phyloP scores from a whole-genome alignment of 2,888 invertebrate species.

The Ariolimax columbianus region DNA sequence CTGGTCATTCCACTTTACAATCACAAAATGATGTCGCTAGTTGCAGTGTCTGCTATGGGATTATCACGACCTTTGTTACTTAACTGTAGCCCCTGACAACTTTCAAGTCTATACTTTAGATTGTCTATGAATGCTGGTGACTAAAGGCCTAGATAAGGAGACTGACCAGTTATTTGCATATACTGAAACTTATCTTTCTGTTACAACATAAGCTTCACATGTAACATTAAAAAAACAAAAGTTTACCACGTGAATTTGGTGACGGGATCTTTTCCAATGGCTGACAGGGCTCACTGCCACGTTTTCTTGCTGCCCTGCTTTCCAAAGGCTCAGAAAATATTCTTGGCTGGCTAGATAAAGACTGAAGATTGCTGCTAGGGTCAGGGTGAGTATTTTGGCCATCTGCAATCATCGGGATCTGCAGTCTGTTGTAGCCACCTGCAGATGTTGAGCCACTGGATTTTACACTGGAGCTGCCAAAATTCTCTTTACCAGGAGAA shows the following conservation, averaged over 20 bases:
- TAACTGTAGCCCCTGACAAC: too few relatives aligned
- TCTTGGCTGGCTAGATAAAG: slow-evolving; percentile 16
- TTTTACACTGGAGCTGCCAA: slow-evolving; percentile 14
- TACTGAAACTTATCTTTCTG: too few relatives aligned
- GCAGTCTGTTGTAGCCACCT: background rate
- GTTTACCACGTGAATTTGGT: slow-evolving; percentile 46
- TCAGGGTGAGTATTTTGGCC: background rate
- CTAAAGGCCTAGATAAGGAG: too few relatives aligned
- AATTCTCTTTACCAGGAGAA: slow-evolving; percentile 52
- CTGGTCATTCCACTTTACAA: too few relatives aligned
- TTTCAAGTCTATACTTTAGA: too few relatives aligned
- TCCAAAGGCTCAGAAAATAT: slow-evolving; percentile 34
- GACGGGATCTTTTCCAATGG: slow-evolving; percentile 52
- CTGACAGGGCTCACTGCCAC: slow-evolving; percentile 17
- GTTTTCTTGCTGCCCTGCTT: slow-evolving; percentile 18
- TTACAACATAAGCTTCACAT: too few relatives aligned
- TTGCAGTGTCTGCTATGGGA: too few relatives aligned
- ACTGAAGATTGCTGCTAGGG: background rate
- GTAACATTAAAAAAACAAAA: background rate
- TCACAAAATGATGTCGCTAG: too few relatives aligned
- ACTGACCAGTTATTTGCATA: too few relatives aligned
- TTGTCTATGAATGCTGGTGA: too few relatives aligned
- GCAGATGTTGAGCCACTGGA: background rate
- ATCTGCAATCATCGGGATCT: background rate
- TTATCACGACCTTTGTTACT: too few relatives aligned